Percentiles rank a stretch among this genome's conserved stretches.
Evolutionary conservation across 2,113 vertebrate genomes (phyloP).

Genomic region (Triplophysa siluroides): DNA sequence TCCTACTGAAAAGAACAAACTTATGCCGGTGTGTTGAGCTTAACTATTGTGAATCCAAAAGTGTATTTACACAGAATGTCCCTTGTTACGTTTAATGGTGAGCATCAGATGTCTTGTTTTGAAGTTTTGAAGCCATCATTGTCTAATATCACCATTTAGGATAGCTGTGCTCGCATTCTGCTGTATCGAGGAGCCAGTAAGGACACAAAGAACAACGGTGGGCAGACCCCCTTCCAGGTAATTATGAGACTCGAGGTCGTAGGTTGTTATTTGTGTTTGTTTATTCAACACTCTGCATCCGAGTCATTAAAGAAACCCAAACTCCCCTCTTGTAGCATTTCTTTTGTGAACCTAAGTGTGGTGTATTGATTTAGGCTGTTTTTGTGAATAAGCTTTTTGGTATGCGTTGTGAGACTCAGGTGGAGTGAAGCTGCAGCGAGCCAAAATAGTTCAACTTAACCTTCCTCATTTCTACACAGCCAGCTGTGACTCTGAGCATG

Average conservation of each 20-base stretch:
- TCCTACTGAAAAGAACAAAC: no score
- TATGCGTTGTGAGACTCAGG: slow-evolving; percentile 21
- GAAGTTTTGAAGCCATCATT: background rate
- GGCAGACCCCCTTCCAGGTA: slow-evolving; percentile 91
- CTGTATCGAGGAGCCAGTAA: slow-evolving; percentile 88
- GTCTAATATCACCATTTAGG: slow-evolving; percentile 67
- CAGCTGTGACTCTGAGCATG: slow-evolving; percentile 29
- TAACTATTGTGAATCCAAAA: no score
- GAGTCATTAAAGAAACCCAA: background rate
- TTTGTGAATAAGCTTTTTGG: slow-evolving; percentile 35
- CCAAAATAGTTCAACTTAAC: slow-evolving; percentile 15
- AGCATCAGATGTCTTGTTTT: background rate
- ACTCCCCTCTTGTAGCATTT: background rate
- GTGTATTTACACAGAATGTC: background rate
- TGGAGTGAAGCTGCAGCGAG: slow-evolving; percentile 21
- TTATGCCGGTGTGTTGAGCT: no score
- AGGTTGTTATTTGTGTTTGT: background rate
- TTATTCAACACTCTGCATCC: background rate
- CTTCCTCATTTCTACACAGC: slow-evolving; percentile 16
- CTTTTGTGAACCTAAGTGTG: background rate
- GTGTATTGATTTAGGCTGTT: background rate
- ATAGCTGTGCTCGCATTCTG: slow-evolving; percentile 87
- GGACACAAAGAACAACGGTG: slow-evolving; percentile 87
- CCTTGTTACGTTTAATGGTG: background rate
- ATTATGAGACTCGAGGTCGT: background rate